Evolutionary conservation across 2,888 invertebrate genomes (phyloP), one percentile per base, ranked within the genome.

Genomic region (Toxonevra muliebris): DNA sequence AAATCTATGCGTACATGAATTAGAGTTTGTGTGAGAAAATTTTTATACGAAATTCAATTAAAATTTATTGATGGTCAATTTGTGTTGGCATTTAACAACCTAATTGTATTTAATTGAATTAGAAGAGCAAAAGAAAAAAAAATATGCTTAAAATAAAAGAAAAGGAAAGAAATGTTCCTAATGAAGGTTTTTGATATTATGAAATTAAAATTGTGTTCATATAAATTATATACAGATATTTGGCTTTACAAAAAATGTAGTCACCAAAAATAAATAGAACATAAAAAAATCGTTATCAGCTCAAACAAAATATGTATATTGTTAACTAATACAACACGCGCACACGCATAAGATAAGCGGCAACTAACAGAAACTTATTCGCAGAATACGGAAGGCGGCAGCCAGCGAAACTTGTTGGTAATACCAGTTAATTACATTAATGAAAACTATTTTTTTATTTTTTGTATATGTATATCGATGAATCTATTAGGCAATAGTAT

Each of bases 11-110:
- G 30, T 30, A 30, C 7, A 30, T 30, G 30, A 30, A 30, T 30
- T 2, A 30, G 30, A 30, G 30, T 30, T 30, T 30, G 30, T 30
- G 30, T 52, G 43, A 57, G 53, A 61, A 42, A 52, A n/a, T 10
- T 42, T 4, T 58, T 50, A 58, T 68, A 62, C 71, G 70, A 72
- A 79, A 78, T 78, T 78, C 78, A 78, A 78, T 78, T 78, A 79
- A 75, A 75, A 72, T 78, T 79, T 78, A 78, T 78, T 78, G 77
- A 73, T 77, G 76, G 77, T 78, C 79, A 77, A 79, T 78, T 78
- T 76, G 76, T 57, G 50, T 7, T 45, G 30, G 42, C 60, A 60
- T 45, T 45, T 57, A 58, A 17, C 15, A 13, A 13, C 42, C 48
- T 61, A 65, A 68, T 68, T 61, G 52, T n/a, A 15, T 30, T 68